phyloP scores from a whole-genome alignment of 2,797 vertebrate species.

The Halcyon smyrnensis region DNA sequence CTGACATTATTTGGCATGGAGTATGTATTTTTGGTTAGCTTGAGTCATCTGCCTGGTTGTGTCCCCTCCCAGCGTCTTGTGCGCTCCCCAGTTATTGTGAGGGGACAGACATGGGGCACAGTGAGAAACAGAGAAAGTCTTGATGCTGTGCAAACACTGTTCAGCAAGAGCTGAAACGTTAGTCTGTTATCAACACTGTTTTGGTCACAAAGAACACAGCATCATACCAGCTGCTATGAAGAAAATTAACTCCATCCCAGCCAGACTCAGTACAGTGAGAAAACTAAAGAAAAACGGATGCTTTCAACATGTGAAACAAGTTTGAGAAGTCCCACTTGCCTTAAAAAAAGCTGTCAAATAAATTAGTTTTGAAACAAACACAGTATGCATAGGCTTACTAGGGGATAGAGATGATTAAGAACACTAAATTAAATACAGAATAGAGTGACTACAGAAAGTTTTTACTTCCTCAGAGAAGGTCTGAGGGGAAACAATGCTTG shows the following conservation, averaged over 20 bases:
- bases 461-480: neutral
- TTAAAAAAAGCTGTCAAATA: neutral
- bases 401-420: neutral
- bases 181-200: neutral
- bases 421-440: neutral
- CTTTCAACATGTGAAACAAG: neutral
- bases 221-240: neutral
- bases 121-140: neutral
- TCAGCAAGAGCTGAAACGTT: neutral
- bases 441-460: neutral
- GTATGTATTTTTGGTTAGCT: neutral
- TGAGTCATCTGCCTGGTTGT: neutral
- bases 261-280: neutral
- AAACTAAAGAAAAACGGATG: neutral
- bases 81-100: rapidly evolving
- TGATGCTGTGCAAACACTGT: neutral
- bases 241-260: neutral
- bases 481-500: neutral
- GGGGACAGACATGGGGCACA: neutral
- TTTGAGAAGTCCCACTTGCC: neutral
- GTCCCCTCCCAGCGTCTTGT: rapidly evolving
- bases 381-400: neutral
- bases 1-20: too few species aligned
- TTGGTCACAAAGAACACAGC: neutral
- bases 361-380: neutral